Evolutionary conservation across 2,797 vertebrate genomes (phyloP), one percentile per base, ranked within the genome.

Genomic region (Erpetoichthys calabaricus): DNA sequence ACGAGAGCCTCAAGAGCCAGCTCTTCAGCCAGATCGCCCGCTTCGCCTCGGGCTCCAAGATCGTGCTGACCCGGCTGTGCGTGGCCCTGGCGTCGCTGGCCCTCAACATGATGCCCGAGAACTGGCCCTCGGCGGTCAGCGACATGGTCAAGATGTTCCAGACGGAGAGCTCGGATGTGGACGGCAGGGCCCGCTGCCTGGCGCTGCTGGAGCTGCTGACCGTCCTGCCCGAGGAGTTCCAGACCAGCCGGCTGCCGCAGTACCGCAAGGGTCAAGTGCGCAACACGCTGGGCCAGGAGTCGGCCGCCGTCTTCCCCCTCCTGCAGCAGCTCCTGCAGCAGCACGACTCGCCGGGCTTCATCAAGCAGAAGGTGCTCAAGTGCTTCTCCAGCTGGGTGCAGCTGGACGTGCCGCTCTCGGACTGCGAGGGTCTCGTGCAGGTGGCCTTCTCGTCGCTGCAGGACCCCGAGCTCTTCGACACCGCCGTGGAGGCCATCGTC

Each of bases 381-480:
- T 98, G 96, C 77, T 90, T 99, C 74, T 98, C 95, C 66, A 98
- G 94, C 65, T 99, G 96, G 96, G 91, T 97, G 54, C 87, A 95
- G 75, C 79, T 99, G 73, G 94, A 97, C 61, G 92, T 99, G 62
- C 90, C 95, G 0, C 81, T 99, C 66, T 89, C 79, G 60, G 93
- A 97, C 76, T 97, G 94, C 0, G 95, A 98, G 74, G 87, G 82
- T 45, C 82, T 99, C 74, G 89, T 98, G 67, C 88, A 96, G 60
- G 91, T 94, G 68, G 87, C 91, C 69, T 98, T 99, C 69, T 74
- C 83, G 3, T 89, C 94, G 4, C 86, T 99, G 59, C 86, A 86
- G 44, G 92, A 99, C 81, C 91, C 91, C 0, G 96, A 98, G 81
- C 92, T 99, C 67, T 99, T 99, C 0, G 95, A 99, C 80, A 90